Evolutionary conservation across 2,113 vertebrate genomes (phyloP), one percentile per base, ranked within the genome.

Genomic region (Furnarius figulus): DNA sequence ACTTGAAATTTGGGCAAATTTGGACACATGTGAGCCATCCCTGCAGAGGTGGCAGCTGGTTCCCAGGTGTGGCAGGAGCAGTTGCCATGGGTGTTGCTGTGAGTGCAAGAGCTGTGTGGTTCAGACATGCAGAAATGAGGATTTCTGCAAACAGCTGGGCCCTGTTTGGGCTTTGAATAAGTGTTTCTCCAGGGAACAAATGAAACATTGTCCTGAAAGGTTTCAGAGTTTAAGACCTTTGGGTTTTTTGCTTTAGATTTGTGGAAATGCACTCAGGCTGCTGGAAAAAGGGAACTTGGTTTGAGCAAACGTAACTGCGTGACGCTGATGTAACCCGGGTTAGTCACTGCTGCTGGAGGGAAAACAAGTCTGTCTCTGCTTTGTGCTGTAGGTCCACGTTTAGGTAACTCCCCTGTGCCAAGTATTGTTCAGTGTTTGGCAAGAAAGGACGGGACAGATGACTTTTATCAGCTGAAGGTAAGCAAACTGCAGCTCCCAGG

Each of bases 401-500:
- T 99, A 97, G 99, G 99, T 96, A 99, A 99, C 98, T 99, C 99
- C 84, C 99, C 99, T 6, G 99, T 99, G 96, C 99, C 98, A 65
- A 99, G 99, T 97, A 99, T 99, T 96, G 99, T 99, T 93, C 99
- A 99, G 97, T 99, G 99, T 98, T 98, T 99, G 98, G 99, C 99
- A 71, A 99, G 99, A 94, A 99, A 99, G 97, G 99, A 99, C 33
- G 99, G 99, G 95, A 99, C 99, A 1, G 99, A 99, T 95, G 99
- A 99, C 97, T 99, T 99, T 85, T 99, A 99, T 97, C 99, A 99
- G 97, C 98, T 99, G 72, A 99, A 99, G 98, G 99, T 99, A 97
- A 99, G 98, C 85, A 85, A 96, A 85, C 40, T 33, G 40, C 76
- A 80, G 61, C 47, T 83, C 42, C 53, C 68, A 63, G 44, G 23